Evolutionary conservation across 2,797 vertebrate species (phyloP).

Genomic region (Tamandua tetradactyla): DNA sequence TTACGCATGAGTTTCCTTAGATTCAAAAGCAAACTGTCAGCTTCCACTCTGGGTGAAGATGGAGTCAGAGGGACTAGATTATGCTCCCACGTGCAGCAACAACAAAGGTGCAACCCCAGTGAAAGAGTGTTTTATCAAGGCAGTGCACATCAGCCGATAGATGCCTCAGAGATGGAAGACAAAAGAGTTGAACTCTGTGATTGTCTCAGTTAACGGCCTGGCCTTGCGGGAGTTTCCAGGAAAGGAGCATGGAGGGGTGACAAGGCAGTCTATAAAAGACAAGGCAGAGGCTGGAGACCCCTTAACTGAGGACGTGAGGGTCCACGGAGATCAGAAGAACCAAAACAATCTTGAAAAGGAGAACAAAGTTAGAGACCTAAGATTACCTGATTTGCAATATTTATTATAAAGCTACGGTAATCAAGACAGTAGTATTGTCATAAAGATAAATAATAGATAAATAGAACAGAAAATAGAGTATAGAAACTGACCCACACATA

Average conservation of each 20-base stretch:
- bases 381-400: not conserved
- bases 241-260: rapidly evolving
- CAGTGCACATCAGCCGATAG: not conserved
- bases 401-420: not conserved
- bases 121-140: not conserved
- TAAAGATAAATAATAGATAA: not conserved
- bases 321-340: not conserved
- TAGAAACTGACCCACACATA: not conserved
- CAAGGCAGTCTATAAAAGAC: not conserved
- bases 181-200: not conserved
- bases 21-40: not conserved
- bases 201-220: not conserved
- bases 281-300: rapidly evolving
- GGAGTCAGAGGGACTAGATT: not conserved
- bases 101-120: not conserved
- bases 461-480: not conserved
- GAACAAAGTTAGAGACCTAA: not conserved
- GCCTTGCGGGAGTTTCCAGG: not conserved
- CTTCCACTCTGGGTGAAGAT: not conserved
- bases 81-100: not conserved
- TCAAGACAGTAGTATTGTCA: not conserved
- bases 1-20: not conserved
- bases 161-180: not conserved
- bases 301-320: not conserved
- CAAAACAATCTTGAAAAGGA: conserved; percentile 2